Conservation (phyloP, 2,888 invertebrate species). For the Fragum sueziense region DNA sequence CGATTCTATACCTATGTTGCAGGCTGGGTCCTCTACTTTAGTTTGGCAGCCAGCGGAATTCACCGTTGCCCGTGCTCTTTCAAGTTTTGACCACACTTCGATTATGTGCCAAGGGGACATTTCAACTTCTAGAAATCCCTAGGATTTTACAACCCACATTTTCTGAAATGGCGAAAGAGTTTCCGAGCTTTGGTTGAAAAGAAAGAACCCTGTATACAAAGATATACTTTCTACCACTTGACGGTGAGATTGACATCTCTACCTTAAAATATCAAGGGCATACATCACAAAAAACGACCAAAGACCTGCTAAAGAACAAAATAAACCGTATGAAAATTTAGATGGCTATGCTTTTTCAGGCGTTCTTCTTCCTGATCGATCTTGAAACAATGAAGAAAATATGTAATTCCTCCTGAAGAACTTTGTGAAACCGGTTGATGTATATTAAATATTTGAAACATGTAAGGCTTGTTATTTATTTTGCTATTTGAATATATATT, state of each 20-base stretch:
- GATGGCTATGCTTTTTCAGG: too few relatives aligned
- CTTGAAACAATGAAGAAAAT: conserved; percentile 26
- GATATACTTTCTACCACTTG: conserved; percentile 44
- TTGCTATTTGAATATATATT: too few relatives aligned
- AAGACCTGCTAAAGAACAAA: too few relatives aligned
- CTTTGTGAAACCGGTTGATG: too few relatives aligned
- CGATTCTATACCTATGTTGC: background rate
- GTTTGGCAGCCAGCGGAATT: background rate
- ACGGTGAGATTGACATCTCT: conserved; percentile 30
- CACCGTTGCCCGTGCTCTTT: background rate
- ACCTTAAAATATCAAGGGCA: conserved; percentile 43
- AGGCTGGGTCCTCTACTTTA: background rate
- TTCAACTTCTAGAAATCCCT: background rate
- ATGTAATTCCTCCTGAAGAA: too few relatives aligned
- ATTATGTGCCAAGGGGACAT: background rate
- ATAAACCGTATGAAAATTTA: too few relatives aligned
- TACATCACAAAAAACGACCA: too few relatives aligned
- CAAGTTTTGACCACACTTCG: background rate
- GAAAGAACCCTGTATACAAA: conserved; percentile 47
- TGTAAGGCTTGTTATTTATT: too few relatives aligned
- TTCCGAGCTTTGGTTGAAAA: conserved; percentile 50
- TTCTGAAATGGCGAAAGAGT: background rate
- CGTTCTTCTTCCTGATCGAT: too few relatives aligned
- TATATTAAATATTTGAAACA: too few relatives aligned
- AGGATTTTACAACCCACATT: background rate